These are phyloP conservation scores for Ferrisia virgata DNA, from an alignment of 2,888 invertebrate species.

Conservation along the genomic window DNA sequence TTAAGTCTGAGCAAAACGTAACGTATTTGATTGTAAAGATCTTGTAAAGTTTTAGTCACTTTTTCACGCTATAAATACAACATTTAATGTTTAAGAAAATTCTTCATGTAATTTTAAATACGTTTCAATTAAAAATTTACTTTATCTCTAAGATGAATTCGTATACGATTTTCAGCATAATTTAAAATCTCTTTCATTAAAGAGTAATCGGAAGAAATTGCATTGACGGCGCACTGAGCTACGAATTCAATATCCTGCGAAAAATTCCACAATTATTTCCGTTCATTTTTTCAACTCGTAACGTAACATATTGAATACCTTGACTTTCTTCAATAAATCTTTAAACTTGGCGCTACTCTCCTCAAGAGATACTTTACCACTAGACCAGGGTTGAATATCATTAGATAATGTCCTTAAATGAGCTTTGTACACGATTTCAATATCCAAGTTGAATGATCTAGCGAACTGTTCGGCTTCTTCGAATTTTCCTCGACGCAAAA, in stretches of 20 bases:
- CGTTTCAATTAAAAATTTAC: neutral
- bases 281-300: neutral
- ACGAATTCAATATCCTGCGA: conserved; percentile 54
- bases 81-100: neutral
- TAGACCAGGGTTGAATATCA: conserved; percentile 52
- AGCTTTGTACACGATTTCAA: conserved; percentile 54
- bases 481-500: conserved; percentile 55
- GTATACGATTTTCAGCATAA: conserved; percentile 51
- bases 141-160: neutral
- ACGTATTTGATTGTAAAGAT: conserved; percentile 19
- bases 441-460: conserved; percentile 53
- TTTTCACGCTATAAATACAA: neutral
- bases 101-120: neutral
- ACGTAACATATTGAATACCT: too few species aligned
- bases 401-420: conserved; percentile 54
- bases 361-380: conserved; percentile 48
- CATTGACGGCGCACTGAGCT: conserved; percentile 55
- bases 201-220: conserved; percentile 52
- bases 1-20: conserved; percentile 53
- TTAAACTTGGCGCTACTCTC: conserved; percentile 54
- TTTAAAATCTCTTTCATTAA: conserved; percentile 52
- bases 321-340: conserved; percentile 54
- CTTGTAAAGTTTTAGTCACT: neutral
- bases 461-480: conserved; percentile 57
- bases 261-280: neutral